Conservation (phyloP, 2,888 invertebrate species). For the Listrodromus nycthemerus region DNA sequence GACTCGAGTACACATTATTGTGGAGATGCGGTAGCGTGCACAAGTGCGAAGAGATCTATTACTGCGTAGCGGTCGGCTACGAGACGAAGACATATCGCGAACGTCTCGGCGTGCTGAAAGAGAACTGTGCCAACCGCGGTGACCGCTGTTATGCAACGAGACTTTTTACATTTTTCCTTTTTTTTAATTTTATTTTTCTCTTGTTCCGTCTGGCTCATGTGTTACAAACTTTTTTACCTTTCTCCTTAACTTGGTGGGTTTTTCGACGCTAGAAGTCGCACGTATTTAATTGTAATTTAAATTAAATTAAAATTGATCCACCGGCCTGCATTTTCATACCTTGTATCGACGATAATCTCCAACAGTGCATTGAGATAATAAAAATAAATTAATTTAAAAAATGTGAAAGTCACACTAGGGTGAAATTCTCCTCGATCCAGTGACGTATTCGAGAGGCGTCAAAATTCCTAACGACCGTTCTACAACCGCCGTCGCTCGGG, state of each 20-base stretch:
- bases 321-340: no score
- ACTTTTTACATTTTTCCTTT: conserved; percentile 64
- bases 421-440: neutral
- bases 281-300: neutral
- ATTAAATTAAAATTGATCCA: no score
- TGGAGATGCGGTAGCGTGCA: conserved; percentile 60
- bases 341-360: no score
- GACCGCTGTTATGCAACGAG: conserved; percentile 76
- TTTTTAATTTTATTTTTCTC: conserved; percentile 52
- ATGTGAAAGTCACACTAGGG: neutral
- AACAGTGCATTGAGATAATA: no score
- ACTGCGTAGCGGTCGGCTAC: conserved; percentile 27
- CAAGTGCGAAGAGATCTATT: conserved; percentile 62
- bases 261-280: neutral
- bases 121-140: conserved; percentile 77
- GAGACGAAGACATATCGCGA: conserved; percentile 20
- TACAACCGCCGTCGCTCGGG: neutral
- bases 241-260: conserved; percentile 2
- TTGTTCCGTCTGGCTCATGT: conserved; percentile 49
- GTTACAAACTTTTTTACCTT: conserved; percentile 21
- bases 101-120: conserved; percentile 55
- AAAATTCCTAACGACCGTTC: conserved; percentile 12
- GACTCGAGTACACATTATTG: conserved; percentile 47
- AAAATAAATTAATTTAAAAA: no score
- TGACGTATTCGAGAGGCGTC: neutral